These are phyloP conservation scores for Verasper variegatus DNA, from an alignment of 2,113 vertebrate genomes.

Conservation along the genomic window DNA sequence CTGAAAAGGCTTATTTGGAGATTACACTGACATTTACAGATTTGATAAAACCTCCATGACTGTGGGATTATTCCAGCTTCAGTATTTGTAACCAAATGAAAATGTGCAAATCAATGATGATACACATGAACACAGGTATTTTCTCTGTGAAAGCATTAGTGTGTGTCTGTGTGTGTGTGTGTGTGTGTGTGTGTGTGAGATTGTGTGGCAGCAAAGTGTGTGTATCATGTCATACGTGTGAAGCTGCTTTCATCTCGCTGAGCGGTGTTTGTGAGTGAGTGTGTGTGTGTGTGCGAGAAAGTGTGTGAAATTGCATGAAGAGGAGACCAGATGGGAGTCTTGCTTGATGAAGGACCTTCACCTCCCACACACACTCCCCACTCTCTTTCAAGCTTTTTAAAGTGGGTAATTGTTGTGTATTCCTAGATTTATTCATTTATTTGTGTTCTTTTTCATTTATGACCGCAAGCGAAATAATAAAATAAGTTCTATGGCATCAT, in stretches of 20 bases:
- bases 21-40: neutral
- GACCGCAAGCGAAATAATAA: no score
- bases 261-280: slow-evolving; percentile 41
- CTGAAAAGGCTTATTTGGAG: neutral
- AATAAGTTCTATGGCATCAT: no score
- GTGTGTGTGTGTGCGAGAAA: no score
- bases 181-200: slow-evolving; percentile 16
- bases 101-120: no score
- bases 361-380: slow-evolving; percentile 40
- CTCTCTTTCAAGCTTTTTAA: no score
- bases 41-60: neutral
- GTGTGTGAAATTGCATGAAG: slow-evolving; percentile 51
- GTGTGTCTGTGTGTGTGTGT: slow-evolving; percentile 14
- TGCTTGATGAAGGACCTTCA: slow-evolving; percentile 67
- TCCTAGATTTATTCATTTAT: no score
- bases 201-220: slow-evolving; percentile 14
- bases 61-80: neutral
- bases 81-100: neutral
- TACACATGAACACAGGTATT: no score
- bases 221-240: slow-evolving; percentile 49
- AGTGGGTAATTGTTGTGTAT: no score
- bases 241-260: slow-evolving; percentile 60
- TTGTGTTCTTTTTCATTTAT: no score
- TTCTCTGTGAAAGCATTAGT: neutral
- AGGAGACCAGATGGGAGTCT: slow-evolving; percentile 72